These are phyloP conservation scores for Phrynocephalus versicolor DNA, from an alignment of 2,113 vertebrate genomes.

Conservation along the genomic window DNA sequence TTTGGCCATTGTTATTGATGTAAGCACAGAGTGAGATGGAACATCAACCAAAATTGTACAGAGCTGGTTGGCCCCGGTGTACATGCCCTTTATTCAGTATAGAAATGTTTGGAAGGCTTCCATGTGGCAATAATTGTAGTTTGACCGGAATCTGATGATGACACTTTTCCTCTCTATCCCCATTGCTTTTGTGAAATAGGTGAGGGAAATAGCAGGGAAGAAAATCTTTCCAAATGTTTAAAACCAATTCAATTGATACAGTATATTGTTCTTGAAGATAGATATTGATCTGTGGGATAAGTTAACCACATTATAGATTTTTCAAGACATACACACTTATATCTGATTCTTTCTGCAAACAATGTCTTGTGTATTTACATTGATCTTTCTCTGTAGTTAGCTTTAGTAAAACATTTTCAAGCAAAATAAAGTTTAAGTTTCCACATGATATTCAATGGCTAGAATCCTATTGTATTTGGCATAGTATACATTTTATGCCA, in stretches of 20 bases:
- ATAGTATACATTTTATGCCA: no score
- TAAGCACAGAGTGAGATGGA: no score
- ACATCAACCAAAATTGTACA: no score
- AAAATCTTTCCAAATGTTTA: slow-evolving; percentile 49
- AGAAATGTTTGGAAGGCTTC: no score
- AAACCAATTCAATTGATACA: slow-evolving; percentile 53
- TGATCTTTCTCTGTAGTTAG: slow-evolving; percentile 27
- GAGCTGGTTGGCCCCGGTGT: no score
- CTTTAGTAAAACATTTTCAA: slow-evolving; percentile 52
- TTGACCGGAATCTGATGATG: not conserved
- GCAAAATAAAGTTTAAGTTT: not conserved
- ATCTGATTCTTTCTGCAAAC: slow-evolving; percentile 54
- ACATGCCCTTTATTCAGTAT: no score
- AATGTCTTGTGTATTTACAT: slow-evolving; percentile 23
- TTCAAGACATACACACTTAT: slow-evolving; percentile 32
- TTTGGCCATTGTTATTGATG: no score
- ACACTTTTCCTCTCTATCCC: not conserved
- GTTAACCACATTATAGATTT: slow-evolving; percentile 58
- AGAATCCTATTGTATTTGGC: not conserved
- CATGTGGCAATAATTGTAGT: no score
- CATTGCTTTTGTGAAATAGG: not conserved
- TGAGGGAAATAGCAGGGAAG: not conserved
- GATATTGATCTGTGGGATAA: slow-evolving; percentile 57
- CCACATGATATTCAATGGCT: slow-evolving; percentile 5
- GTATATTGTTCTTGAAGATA: slow-evolving; percentile 55